Base-by-base conservation (phyloP, 2,797 vertebrate genomes). In the Melanogrammus aeglefinus region DNA sequence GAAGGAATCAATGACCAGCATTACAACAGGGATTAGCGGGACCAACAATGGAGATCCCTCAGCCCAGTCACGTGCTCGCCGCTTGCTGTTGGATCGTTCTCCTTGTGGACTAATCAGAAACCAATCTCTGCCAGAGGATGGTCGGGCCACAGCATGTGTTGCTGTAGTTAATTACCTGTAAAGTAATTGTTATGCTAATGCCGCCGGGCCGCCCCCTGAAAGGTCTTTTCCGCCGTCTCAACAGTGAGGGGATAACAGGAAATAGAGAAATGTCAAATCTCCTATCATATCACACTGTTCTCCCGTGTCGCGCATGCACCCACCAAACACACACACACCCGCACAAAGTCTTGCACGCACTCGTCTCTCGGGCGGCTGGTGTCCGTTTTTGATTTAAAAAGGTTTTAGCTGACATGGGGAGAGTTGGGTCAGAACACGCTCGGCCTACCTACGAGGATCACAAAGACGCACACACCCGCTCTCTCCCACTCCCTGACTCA, bases 161-260 rank as follows among this genome's bases (percentile, higher is more conserved):
- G 21, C 21, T n/a, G 12, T 7, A 14, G 16, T 24, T 33, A 18
- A 57, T 66, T 47, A 12, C 24, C 13, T n/a, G 8, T 51, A 9
- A 36, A 51, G 21, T 51, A 72, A 72, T 72, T 44, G 6, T 29
- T 51, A 72, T 47, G 76, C 76, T 77, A 47, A 51, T 72, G 4
- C 57, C 6, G 57, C 21, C 57, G 8, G 6, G 6, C 21, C 1
- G 9, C 47, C 51, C 33, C 33, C 41, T 13, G 12, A 70, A n/a
- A 77, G 66, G 31, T 72, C 6, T 36, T 41, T 24, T 63, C 69
- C 14, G 27, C 77, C 41, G 24, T 8, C 57, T 5, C 16, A 66
- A 29, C 41, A 31, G 44, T 24, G 18, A 76, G 69, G 69, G 6
- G 63, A 71, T 41, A 51, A 38, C 27, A 18, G n/a, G 74, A 41